phyloP scores from a whole-genome alignment of 2,797 vertebrate species.

The Lagodon rhomboides region DNA sequence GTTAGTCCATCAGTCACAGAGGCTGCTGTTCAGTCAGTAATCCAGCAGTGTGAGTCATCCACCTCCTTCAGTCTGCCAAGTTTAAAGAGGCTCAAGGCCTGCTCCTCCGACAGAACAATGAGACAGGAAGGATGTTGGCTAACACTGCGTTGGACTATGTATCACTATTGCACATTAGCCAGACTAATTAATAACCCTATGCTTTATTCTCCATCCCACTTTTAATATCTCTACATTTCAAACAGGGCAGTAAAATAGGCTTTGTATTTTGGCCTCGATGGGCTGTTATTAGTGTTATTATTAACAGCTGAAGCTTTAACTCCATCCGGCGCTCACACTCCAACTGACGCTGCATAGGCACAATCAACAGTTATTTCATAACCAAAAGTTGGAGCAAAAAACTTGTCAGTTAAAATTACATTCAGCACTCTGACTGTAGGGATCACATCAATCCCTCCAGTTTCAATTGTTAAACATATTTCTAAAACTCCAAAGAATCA shows the following conservation, averaged over 20 bases:
- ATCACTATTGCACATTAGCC: constrained; percentile 2
- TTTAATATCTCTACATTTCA: not conserved
- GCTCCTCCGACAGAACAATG: constrained; percentile 25
- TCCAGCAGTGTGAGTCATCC: constrained; percentile 52
- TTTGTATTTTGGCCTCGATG: not conserved
- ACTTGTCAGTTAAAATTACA: too few relatives aligned
- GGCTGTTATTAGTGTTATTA: not conserved
- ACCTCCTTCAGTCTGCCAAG: constrained; percentile 43
- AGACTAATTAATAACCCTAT: not conserved
- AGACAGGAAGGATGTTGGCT: constrained; percentile 39
- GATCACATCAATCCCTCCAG: not conserved
- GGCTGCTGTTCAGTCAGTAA: constrained; percentile 28
- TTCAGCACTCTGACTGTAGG: not conserved
- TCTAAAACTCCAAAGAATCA: not conserved
- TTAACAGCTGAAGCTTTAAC: not conserved
- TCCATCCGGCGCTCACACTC: not conserved
- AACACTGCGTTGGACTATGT: constrained; percentile 9
- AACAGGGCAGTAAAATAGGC: not conserved
- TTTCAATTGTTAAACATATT: not conserved
- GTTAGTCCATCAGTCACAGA: constrained; percentile 16
- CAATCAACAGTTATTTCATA: too few relatives aligned
- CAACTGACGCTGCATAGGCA: not conserved
- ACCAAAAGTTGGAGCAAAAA: too few relatives aligned
- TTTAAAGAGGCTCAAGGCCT: constrained; percentile 44
- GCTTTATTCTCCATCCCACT: constrained; percentile 11